phyloP scores from a whole-genome alignment of 2,888 invertebrate genomes.

The Dolichopus griseipennis region DNA sequence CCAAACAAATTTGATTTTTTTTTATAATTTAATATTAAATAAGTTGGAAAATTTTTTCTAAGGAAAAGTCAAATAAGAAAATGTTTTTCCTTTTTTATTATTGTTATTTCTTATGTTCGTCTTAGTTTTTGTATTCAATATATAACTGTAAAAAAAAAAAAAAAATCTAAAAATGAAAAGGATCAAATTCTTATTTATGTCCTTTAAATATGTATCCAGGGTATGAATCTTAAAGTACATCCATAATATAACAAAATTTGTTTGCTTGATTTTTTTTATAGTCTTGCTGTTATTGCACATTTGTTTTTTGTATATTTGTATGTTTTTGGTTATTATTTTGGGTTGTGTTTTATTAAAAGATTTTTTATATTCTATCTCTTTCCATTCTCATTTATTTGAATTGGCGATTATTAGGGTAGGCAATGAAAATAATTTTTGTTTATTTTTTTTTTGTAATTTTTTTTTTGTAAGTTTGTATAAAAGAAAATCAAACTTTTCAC shows the following conservation, averaged over 20 bases:
- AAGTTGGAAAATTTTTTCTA: too few species aligned
- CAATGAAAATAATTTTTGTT: neutral
- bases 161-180: neutral
- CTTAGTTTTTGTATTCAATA: too few species aligned
- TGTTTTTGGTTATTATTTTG: neutral
- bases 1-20: too few species aligned
- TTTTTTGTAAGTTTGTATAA: neutral
- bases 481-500: too few species aligned
- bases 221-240: neutral
- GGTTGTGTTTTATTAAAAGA: neutral
- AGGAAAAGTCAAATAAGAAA: too few species aligned
- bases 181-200: conserved; percentile 4
- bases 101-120: too few species aligned
- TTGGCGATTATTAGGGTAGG: conserved; percentile 6
- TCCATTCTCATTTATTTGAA: neutral
- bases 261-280: neutral
- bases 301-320: neutral
- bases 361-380: neutral
- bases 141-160: neutral
- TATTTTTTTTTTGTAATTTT: neutral
- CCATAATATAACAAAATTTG: neutral
- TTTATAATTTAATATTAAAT: too few species aligned
- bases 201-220: conserved; percentile 3
- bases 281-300: neutral
- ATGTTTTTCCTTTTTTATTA: too few species aligned